These are phyloP conservation scores for Meiosimyza platycephala DNA, from an alignment of 2,888 invertebrate genomes.

Conservation along the genomic window DNA sequence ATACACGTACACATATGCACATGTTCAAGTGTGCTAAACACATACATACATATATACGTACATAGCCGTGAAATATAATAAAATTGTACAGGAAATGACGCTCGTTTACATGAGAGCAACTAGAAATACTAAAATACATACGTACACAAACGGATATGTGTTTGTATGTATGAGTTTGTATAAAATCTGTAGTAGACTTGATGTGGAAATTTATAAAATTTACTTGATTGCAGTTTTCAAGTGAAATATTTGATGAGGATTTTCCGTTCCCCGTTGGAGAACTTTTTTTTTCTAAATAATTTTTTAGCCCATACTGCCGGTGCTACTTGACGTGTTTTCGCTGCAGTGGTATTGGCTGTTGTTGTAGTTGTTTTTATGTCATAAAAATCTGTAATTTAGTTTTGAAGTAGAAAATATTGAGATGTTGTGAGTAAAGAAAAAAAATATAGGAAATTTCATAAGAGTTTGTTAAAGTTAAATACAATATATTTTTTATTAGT, in stretches of 20 bases:
- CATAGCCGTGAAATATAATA: conserved; percentile 54
- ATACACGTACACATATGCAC: conserved; percentile 13
- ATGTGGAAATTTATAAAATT: conserved; percentile 57
- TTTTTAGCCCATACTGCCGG: neutral
- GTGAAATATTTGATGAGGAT: conserved; percentile 50
- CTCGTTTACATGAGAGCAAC: conserved; percentile 42
- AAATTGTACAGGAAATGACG: conserved; percentile 61
- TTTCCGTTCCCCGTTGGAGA: conserved; percentile 18
- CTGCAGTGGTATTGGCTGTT: conserved; percentile 2
- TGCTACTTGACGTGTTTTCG: conserved; percentile 4
- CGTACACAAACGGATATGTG: conserved; percentile 38
- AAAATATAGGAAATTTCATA: neutral
- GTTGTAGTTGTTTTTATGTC: conserved; percentile 8
- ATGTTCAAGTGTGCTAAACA: neutral
- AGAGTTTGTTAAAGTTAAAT: neutral
- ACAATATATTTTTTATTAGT: too few species aligned
- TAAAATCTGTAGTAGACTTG: conserved; percentile 60
- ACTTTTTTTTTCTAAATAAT: conserved; percentile 2
- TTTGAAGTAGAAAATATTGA: conserved; percentile 14
- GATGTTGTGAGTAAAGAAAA: neutral
- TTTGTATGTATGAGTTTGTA: conserved; percentile 27
- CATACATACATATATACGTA: neutral
- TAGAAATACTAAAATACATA: conserved; percentile 42
- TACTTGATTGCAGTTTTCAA: conserved; percentile 63
- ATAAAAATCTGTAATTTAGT: conserved; percentile 18